Conservation (phyloP, 92 coral and sea anemone genomes). For the Bergia sp. region DNA sequence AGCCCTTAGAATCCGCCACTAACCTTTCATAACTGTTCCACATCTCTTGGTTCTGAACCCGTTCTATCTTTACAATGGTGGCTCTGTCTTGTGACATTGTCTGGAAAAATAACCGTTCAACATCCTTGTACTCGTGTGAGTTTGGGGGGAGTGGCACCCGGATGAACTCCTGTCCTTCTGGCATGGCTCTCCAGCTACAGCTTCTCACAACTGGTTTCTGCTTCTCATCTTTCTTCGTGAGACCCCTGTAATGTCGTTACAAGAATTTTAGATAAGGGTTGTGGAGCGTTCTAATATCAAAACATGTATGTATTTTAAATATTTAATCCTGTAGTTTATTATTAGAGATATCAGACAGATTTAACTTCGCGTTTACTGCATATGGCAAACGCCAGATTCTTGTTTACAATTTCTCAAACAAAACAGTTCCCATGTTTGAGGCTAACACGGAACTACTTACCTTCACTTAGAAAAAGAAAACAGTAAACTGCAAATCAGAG, state of each 20-base stretch:
- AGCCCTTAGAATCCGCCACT: neutral
- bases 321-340: too few relatives aligned
- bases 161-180: conserved; percentile 29
- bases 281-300: neutral
- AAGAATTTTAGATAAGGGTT: neutral
- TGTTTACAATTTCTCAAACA: too few relatives aligned
- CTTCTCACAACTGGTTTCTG: conserved; percentile 1
- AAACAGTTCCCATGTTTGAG: too few relatives aligned
- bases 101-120: conserved; percentile 13
- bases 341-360: too few relatives aligned
- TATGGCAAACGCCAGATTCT: too few relatives aligned
- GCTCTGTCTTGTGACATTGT: conserved; percentile 22
- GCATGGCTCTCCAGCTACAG: neutral
- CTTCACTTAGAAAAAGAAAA: too few relatives aligned
- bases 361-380: too few relatives aligned
- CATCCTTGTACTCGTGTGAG: conserved; percentile 33
- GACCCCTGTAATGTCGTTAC: neutral
- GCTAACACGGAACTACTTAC: too few relatives aligned
- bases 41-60: conserved; percentile 39
- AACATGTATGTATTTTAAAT: neutral
- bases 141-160: conserved; percentile 33
- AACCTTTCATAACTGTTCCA: conserved; percentile 35
- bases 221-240: neutral
- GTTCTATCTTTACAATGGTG: conserved; percentile 17
- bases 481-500: too few relatives aligned